Percentiles rank a stretch among this genome's conserved stretches.
Conservation (phyloP, 2,888 invertebrate species). For the Sesia bembeciformis region DNA sequence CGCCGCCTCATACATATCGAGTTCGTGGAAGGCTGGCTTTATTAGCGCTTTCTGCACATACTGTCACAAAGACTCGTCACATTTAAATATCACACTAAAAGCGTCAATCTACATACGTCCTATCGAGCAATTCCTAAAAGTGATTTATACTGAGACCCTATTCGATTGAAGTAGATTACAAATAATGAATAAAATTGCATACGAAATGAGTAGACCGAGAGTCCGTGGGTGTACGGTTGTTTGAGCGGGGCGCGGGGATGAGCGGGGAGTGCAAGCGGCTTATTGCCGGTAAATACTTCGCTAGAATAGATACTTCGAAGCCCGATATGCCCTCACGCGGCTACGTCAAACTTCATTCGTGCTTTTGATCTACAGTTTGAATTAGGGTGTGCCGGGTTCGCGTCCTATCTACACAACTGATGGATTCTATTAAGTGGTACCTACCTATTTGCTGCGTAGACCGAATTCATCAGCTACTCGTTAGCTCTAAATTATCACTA, state of each 20-base stretch:
- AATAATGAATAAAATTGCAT: constrained; percentile 75
- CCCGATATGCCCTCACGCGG: constrained; percentile 25
- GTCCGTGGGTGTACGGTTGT: constrained; percentile 58
- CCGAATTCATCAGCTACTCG: background rate
- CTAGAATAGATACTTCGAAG: constrained; percentile 15
- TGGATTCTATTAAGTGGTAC: background rate
- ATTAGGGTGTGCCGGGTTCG: background rate
- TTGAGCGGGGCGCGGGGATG: constrained; percentile 39
- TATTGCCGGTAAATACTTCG: constrained; percentile 56
- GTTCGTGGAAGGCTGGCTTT: constrained; percentile 44
- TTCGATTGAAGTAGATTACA: constrained; percentile 73
- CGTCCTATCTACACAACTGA: background rate
- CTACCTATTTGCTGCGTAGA: background rate
- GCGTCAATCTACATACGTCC: constrained; percentile 70
- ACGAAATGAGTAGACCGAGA: constrained; percentile 65
- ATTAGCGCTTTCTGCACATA: constrained; percentile 47
- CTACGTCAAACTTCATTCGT: constrained; percentile 27
- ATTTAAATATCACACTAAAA: constrained; percentile 70
- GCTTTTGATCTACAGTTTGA: constrained; percentile 26
- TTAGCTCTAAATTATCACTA: too few species aligned
- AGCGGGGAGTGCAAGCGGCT: constrained; percentile 26
- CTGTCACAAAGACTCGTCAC: constrained; percentile 53
- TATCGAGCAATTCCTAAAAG: constrained; percentile 65
- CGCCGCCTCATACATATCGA: constrained; percentile 43
- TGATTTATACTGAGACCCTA: constrained; percentile 69